A percentile compares a stretch with the other conserved stretches of the same genome.
These are phyloP conservation scores for Trachelus iudaicus DNA, from an alignment of 2,888 invertebrate species.

Conservation along the genomic window DNA sequence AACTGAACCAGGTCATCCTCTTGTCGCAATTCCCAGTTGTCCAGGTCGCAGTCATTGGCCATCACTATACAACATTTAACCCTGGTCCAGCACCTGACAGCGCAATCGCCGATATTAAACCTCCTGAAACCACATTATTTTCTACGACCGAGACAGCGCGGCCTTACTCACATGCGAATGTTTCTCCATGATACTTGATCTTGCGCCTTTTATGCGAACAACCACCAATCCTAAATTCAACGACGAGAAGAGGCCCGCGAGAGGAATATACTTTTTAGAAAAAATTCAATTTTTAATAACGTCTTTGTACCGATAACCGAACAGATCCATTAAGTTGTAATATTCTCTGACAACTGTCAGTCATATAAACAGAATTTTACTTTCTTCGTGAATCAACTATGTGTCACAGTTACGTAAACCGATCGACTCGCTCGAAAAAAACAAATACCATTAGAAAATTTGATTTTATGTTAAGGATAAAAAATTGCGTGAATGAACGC, in stretches of 20 bases:
- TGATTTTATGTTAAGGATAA: neutral
- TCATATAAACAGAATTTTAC: neutral
- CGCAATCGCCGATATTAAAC: conserved; percentile 5
- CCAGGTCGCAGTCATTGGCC: conserved; percentile 43
- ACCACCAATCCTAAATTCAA: conserved; percentile 18
- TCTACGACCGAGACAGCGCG: neutral
- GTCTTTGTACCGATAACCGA: neutral
- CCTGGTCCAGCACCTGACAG: conserved; percentile 29
- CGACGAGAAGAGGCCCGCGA: neutral
- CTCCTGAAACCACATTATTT: conserved; percentile 2
- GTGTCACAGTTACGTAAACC: neutral
- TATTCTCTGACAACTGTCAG: neutral
- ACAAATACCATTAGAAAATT: neutral
- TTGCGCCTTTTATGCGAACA: conserved; percentile 33
- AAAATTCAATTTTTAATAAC: neutral
- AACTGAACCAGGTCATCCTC: conserved; percentile 14
- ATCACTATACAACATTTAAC: conserved; percentile 36
- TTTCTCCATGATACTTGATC: conserved; percentile 39
- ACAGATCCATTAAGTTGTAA: neutral
- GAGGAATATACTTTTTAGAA: neutral
- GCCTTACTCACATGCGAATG: conserved; percentile 26
- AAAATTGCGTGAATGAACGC: neutral
- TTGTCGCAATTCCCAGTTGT: conserved; percentile 39
- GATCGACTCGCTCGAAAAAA: neutral
- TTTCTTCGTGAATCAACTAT: neutral